phyloP scores from a whole-genome alignment of 1,140 invertebrate genomes.

The Melitaea cinxia region DNA sequence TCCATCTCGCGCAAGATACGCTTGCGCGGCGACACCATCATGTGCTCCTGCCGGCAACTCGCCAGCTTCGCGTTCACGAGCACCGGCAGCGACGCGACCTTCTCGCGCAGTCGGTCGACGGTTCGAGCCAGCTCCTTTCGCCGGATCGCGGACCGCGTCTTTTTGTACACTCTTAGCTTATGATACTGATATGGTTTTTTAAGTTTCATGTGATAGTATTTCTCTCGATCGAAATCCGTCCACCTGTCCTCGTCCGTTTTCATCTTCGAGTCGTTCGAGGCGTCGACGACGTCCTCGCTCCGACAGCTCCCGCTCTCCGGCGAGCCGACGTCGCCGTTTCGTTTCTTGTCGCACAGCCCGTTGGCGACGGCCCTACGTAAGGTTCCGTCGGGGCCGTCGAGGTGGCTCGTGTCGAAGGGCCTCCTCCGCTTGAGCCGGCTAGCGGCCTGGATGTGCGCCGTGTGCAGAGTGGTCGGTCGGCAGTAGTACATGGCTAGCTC shows the following conservation, averaged over 20 bases:
- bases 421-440: constrained; percentile 82
- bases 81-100: constrained; percentile 66
- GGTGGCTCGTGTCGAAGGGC: constrained; percentile 68
- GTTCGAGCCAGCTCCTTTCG: constrained; percentile 69
- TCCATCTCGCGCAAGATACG: constrained; percentile 88
- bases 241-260: constrained; percentile 57
- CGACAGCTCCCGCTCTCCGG: constrained; percentile 42
- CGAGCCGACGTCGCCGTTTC: constrained; percentile 60
- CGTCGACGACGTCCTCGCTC: constrained; percentile 67
- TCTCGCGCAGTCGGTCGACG: constrained; percentile 78
- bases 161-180: constrained; percentile 78
- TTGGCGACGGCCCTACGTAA: constrained; percentile 78
- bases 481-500: constrained; percentile 89
- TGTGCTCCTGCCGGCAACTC: constrained; percentile 74
- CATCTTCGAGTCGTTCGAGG: constrained; percentile 48
- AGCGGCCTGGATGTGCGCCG: constrained; percentile 67
- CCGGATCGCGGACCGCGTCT: constrained; percentile 62
- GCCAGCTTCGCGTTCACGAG: constrained; percentile 74
- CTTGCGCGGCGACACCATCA: constrained; percentile 87
- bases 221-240: constrained; percentile 69
- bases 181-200: constrained; percentile 80
- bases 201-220: constrained; percentile 76
- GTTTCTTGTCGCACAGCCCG: constrained; percentile 58
- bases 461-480: constrained; percentile 81
- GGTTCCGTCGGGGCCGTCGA: constrained; percentile 51